phyloP scores from a whole-genome alignment of 2,888 invertebrate species.

The Peribatodes rhomboidaria region DNA sequence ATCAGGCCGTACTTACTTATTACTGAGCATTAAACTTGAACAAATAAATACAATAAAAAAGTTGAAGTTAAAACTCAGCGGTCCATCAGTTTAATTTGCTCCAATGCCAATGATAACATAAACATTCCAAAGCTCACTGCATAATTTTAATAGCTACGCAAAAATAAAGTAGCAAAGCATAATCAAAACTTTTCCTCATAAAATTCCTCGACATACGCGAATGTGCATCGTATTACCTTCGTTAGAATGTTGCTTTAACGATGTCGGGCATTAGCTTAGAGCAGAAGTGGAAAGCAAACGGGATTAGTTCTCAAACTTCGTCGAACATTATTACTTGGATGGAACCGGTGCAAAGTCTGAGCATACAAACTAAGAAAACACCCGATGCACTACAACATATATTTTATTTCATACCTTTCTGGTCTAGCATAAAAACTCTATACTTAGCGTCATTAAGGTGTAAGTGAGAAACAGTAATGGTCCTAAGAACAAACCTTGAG shows the following conservation, averaged over 20 bases:
- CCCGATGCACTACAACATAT: conserved; percentile 18
- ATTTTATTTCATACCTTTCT: conserved; percentile 22
- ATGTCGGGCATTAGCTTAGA: conserved; percentile 27
- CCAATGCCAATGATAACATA: neutral
- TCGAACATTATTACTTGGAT: conserved; percentile 32
- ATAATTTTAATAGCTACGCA: neutral
- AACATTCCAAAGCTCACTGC: neutral
- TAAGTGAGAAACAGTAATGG: conserved; percentile 23
- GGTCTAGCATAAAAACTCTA: conserved; percentile 19
- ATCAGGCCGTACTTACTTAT: too few species aligned
- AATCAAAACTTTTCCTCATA: conserved; percentile 9
- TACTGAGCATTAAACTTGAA: too few species aligned
- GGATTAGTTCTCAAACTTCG: conserved; percentile 41
- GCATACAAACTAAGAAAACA: conserved; percentile 34
- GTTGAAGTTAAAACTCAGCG: too few species aligned
- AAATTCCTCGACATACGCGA: conserved; percentile 3
- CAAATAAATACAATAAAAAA: too few species aligned
- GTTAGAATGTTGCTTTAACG: conserved; percentile 35
- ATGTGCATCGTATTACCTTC: conserved; percentile 9
- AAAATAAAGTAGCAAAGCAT: conserved; percentile 10
- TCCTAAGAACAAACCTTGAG: conserved; percentile 22
- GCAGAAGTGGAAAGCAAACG: conserved; percentile 35
- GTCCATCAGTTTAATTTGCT: too few species aligned
- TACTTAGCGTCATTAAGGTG: conserved; percentile 17
- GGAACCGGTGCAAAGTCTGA: conserved; percentile 21